These are phyloP conservation scores for Pedicia rivosa DNA, from an alignment of 2,888 invertebrate species.

Conservation along the genomic window DNA sequence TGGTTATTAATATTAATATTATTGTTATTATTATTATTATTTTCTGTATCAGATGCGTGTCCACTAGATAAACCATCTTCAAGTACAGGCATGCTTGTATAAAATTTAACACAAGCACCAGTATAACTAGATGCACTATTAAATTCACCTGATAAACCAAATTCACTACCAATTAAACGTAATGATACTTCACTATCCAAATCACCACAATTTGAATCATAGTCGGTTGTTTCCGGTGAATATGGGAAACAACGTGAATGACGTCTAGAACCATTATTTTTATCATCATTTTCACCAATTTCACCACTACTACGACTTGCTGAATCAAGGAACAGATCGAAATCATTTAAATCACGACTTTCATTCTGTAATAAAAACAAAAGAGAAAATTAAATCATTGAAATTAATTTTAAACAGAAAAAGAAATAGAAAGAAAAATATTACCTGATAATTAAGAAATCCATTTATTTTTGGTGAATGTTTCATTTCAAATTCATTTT, in stretches of 20 bases:
- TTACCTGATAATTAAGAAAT: conserved; percentile 9
- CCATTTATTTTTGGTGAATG: conserved; percentile 3
- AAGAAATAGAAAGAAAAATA: conserved; percentile 10
- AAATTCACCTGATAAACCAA: conserved; percentile 31
- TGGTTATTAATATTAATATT: conserved; percentile 15
- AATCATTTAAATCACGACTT: conserved; percentile 15
- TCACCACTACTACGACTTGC: conserved; percentile 30
- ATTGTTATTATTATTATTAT: conserved; percentile 48
- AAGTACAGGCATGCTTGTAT: conserved; percentile 74
- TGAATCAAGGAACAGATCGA: conserved; percentile 30
- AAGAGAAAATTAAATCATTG: conserved; percentile 11
- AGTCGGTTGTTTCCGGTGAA: conserved; percentile 85
- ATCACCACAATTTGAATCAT: conserved; percentile 69
- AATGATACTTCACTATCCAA: conserved; percentile 61
- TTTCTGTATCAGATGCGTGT: conserved; percentile 84
- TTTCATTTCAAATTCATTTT: neutral
- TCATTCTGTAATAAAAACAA: conserved; percentile 10
- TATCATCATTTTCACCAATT: conserved; percentile 26
- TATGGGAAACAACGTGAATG: conserved; percentile 70
- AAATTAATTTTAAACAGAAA: conserved; percentile 12
- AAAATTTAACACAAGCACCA: conserved; percentile 37
- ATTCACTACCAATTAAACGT: conserved; percentile 52
- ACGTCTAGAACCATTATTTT: conserved; percentile 24
- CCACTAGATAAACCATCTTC: conserved; percentile 91
- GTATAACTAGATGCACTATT: conserved; percentile 40